Evolutionary conservation across 2,888 invertebrate species (phyloP).

Genomic region (Tipula helvola): DNA sequence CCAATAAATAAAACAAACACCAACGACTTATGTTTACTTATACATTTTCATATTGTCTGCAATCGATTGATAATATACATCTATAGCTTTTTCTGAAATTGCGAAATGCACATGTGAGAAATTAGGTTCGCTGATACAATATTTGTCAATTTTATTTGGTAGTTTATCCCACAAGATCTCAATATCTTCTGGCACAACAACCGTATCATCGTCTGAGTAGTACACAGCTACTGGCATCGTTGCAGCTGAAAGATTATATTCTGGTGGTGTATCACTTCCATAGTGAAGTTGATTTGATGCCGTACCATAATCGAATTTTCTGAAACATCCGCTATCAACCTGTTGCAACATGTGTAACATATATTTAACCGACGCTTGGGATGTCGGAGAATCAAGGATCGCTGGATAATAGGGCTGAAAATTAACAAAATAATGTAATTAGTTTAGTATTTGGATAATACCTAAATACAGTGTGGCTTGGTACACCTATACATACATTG

Average conservation of each 20-base stretch:
- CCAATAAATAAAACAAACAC: neutral
- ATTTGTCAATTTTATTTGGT: neutral
- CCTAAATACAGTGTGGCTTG: neutral
- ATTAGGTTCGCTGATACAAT: neutral
- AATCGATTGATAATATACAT: neutral
- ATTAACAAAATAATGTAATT: neutral
- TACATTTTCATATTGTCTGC: neutral
- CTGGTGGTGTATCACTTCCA: neutral
- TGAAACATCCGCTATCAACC: neutral
- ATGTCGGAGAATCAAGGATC: neutral
- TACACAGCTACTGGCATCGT: neutral
- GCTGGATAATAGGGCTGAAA: neutral
- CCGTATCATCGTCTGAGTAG: neutral
- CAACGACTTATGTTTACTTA: neutral
- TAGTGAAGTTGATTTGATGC: neutral
- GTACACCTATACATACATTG: neutral
- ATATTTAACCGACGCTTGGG: neutral
- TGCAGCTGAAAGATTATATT: neutral
- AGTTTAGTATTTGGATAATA: neutral
- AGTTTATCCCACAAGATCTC: neutral
- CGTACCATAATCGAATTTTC: neutral
- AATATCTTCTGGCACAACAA: neutral
- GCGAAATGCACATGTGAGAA: neutral
- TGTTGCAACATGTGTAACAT: neutral
- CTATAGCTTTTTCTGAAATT: neutral